Percentiles rank a stretch among this genome's conserved stretches.
Evolutionary conservation across 2,113 vertebrate species (phyloP).

Genomic region (Aegypius monachus): DNA sequence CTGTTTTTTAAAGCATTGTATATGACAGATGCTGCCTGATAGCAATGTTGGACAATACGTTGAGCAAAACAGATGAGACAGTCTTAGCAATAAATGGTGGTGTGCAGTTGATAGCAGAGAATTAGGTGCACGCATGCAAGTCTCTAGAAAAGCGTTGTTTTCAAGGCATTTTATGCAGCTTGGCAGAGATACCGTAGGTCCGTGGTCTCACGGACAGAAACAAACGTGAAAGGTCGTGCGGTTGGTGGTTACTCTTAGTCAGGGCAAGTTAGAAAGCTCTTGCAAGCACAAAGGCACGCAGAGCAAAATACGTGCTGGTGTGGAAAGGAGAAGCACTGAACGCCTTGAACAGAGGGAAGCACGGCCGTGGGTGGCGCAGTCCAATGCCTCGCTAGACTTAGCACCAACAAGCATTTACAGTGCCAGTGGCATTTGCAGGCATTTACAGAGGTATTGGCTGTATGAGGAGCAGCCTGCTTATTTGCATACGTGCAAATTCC

Average conservation of each 20-base stretch:
- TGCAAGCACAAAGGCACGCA: background rate
- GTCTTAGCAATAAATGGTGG: background rate
- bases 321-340: background rate
- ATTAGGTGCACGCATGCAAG: background rate
- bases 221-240: background rate
- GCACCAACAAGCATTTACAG: background rate
- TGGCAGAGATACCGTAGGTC: background rate
- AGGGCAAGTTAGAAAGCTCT: background rate
- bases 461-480: background rate
- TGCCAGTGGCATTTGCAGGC: background rate
- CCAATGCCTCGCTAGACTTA: background rate
- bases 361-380: fast-evolving
- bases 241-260: background rate
- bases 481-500: background rate
- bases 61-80: background rate
- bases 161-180: background rate
- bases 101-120: background rate
- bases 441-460: background rate
- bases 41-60: fast-evolving
- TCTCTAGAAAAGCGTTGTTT: background rate
- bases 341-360: background rate
- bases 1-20: background rate
- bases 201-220: background rate
- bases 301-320: background rate
- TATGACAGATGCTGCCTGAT: fast-evolving